Base-by-base conservation (phyloP, 2,888 invertebrate species). In the Oscheius onirici region DNA sequence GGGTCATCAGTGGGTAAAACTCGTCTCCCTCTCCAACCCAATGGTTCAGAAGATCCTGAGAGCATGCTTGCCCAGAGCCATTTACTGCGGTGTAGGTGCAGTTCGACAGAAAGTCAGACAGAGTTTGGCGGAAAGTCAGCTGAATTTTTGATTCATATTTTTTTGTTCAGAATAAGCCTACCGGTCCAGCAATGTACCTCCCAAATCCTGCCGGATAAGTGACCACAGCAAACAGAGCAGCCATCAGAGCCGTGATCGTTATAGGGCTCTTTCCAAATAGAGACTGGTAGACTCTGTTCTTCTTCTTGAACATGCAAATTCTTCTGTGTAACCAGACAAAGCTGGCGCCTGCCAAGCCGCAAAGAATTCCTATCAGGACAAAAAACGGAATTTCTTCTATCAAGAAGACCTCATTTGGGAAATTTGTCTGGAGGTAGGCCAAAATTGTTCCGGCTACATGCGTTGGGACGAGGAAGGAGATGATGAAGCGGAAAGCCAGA, bases 301-400 rank as follows among this genome's bases (percentile, higher is more conserved):
- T 74, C 67, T 66, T 40, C 28, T 65, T 78, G 75, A 81, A 79
- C 61, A 79, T 70, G 24, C 77, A 66, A 17, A 83, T 73, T 54
- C 73, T 49, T 34, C 80, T 68, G 51, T 83, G 78, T 10, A 77
- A 72, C 41, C 72, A 78, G 67, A 83, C 77, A 74, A 83, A 83
- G 13, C 79, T 72, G 22, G 81, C 81, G 1, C 80, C 83, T 5
- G 76, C 68, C 40, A 83, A 75, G 34, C 83, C 83, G 49, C 78
- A 79, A 61, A 78, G 52, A 0, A 81, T 57, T 57, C 82, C 97
- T 73, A 97, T 93, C 20, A 95, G 88, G 0, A 94, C 93, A 88
- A 95, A 97, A 0, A 95, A 94, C 68, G 96, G 92, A 15, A 97
- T 90, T 90, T 97, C 97, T 88, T 95, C 93, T 0, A 96, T 94